Evolutionary conservation across 2,797 vertebrate species (phyloP), one percentile per base, ranked within the genome.

Genomic region (Odontamblyopus lacepedii): DNA sequence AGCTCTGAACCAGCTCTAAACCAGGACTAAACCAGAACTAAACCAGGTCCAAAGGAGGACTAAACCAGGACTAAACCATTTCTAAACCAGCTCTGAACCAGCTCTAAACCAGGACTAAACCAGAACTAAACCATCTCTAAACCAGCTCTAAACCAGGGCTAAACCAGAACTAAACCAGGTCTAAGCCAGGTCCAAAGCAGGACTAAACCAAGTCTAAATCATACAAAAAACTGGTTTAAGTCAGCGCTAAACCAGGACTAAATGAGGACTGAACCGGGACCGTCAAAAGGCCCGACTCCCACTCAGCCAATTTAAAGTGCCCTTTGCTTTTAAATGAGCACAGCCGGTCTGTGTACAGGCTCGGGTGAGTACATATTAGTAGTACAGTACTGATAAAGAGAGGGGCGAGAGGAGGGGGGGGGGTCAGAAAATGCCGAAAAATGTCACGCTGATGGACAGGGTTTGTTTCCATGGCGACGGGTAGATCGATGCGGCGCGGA

Each of bases 391-490:
- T 38, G 61, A 60, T 60, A n/a, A 38, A n/a, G 30, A 29, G 59
- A 30, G 59, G 16, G 13, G 57, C 1, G 27, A 11, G 59, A 15
- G 57, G 15, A 38, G 6, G 32, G 9, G 1, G 59, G 32, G 61
- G 62, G 27, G 51, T 26, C 62, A 68, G 62, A 78, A 67, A 67
- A 53, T 44, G 62, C n/a, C 9, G 16, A 53, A 67, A 67, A 67
- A 48, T 63, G 48, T 56, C 15, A 72, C 13, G 38, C 61, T 72
- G 70, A 74, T 15, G 38, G 70, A 72, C 63, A 30, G 29, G 57
- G 57, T 74, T 29, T 62, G 74, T 80, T 82, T 70, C 72, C 76
- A 79, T 27, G 77, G 79, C 78, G 67, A 84, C 44, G 0, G 2
- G 29, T 8, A 38, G 74, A 78, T 73, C 73, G 76, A 84, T 72